Evolutionary conservation across 37 sponge, comb jelly and placozoan species (phyloP), one percentile per base, ranked within the genome.

Genomic region (Geodia barretti): DNA sequence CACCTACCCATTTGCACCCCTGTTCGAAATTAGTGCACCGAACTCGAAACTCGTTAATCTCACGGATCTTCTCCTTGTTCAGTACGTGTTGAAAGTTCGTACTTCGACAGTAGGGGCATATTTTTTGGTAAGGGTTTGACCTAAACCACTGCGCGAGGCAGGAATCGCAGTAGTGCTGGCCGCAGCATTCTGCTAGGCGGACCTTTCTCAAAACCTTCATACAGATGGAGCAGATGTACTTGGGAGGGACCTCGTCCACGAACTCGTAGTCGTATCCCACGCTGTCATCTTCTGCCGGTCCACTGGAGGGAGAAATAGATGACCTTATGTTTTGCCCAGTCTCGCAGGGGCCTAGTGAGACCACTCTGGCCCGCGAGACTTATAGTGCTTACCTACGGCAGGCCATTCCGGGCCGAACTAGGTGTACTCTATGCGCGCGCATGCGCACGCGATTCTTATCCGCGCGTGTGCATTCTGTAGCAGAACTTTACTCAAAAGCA

Each of bases 181-280:
- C 64, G 38, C 77, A 77, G 41, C 77, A 77, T 34, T 38, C 32
- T 0, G 37, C 28, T 1, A 77, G 38, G 25, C 24, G 24, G 1
- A 65, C 40, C 41, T 64, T 41, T 32, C n/a, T 31, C 3, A 38
- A 65, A 36, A 63, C 17, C 20, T 37, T 64, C 1, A 24, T 5
- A 28, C 77, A 77, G 36, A 77, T 77, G 0, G 36, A 1, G 19
- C 77, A 77, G 2, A n/a, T 77, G 65, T 62, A 63, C 17, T 63
- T 38, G 5, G 30, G 28, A 1, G 65, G 3, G 9, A 64, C 41
- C 11, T 32, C 14, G 25, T 33, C 8, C 21, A 62, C 3, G 24
- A 77, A 77, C n/a, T 79, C 79, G 32, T 67, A 58, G 20, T 74
- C 75, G 25, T 74, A 31, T n/a, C 75, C 75, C n/a, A n/a, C n/a